Evolutionary conservation across 1,140 invertebrate genomes (phyloP).

Genomic region (Cydia pomonella): DNA sequence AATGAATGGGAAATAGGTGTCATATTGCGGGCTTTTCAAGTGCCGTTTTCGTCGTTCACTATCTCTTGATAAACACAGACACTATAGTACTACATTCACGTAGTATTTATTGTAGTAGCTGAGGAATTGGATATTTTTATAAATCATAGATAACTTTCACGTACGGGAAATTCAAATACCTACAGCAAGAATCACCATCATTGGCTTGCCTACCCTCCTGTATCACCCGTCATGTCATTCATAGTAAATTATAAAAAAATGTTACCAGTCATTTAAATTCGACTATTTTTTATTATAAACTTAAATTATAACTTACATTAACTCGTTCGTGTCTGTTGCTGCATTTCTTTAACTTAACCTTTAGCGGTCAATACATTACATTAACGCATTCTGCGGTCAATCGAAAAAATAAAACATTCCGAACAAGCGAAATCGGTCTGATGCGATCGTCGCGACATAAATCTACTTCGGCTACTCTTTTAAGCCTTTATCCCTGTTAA

Average conservation of each 20-base stretch:
- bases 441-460: conserved; percentile 77
- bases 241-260: too few species aligned
- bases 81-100: not conserved
- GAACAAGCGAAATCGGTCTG: conserved; percentile 71
- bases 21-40: conserved; percentile 54
- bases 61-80: not conserved
- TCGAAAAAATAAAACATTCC: conserved; percentile 63
- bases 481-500: conserved; percentile 79
- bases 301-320: not conserved
- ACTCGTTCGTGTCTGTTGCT: not conserved
- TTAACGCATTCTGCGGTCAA: conserved; percentile 47
- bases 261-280: too few species aligned
- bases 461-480: conserved; percentile 78
- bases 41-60: conserved; percentile 36
- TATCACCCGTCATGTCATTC: too few species aligned
- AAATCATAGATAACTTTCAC: not conserved
- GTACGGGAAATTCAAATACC: not conserved
- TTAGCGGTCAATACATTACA: conserved; percentile 43
- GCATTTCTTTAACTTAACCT: conserved; percentile 29
- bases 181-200: not conserved
- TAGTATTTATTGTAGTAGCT: not conserved
- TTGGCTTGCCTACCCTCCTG: too few species aligned
- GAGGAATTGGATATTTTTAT: not conserved
- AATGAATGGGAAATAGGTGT: conserved; percentile 70
- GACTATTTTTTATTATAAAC: not conserved